Evolutionary conservation across 2,888 invertebrate species (phyloP), one percentile per base, ranked within the genome.

Genomic region (Apamea epomidion): DNA sequence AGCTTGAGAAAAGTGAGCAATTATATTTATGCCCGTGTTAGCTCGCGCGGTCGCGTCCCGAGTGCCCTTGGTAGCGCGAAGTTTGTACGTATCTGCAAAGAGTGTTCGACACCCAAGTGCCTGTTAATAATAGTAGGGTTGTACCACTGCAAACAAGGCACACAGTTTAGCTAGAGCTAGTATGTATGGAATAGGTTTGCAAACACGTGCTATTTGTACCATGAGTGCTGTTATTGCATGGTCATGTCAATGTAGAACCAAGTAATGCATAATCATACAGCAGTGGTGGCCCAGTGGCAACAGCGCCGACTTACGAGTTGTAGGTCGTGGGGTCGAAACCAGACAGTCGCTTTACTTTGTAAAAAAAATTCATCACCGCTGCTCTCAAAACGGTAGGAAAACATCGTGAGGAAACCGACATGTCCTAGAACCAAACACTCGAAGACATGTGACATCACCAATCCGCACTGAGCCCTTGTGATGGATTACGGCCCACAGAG

Each of bases 1-100:
- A 82, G 74, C 80, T 85, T 68, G 82, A 84, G 85, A 79, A 83
- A 90, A 90, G 87, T 90, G 85, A 89, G 89, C 91, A 91, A 90
- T 91, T 91, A 90, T 75, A 58, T 32, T 65, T 70, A 62, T 54
- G 25, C 54, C 62, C 45, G 83, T 76, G 86, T 83, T 82, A 86
- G 84, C 78, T 80, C 62, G 78, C 74, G 68, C 68, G 65, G 62
- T 74, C 65, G 54, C 80, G 68, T 48, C 81, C 64, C 37, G 69
- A 82, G 80, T 76, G 79, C 85, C 76, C 83, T 86, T 70, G 64
- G 68, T 37, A 42, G 65, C 32, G 62, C 42, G 45, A 42, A 72
- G 69, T 80, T 74, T 71, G 42, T 81, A 37, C 32, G 12, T 42
- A 42, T 72, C 60, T 32, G 67, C 62, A 74, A 74, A 67, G 75